Evolutionary conservation across 2,888 invertebrate genomes (phyloP).

Genomic region (Brachylomia viminalis): DNA sequence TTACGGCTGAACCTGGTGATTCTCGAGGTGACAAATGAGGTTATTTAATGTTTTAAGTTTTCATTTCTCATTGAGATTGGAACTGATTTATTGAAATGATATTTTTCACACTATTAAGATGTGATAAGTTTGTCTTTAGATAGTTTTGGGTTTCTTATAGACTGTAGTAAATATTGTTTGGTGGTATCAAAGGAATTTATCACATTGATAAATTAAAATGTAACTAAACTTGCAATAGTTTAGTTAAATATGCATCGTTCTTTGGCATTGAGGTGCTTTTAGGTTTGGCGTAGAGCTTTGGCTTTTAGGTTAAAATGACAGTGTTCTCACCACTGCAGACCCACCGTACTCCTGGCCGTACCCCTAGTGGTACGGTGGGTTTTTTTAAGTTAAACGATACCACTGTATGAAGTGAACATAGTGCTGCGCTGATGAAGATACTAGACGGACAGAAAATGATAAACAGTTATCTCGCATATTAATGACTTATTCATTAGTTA

Average conservation of each 20-base stretch:
- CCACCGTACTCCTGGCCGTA: too few relatives aligned
- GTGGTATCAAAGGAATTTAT: not conserved
- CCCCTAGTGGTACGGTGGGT: too few relatives aligned
- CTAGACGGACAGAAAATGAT: too few relatives aligned
- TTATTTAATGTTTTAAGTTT: slow-evolving; percentile 38
- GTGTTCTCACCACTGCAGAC: too few relatives aligned
- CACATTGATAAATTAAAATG: slow-evolving; percentile 6
- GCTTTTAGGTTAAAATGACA: not conserved
- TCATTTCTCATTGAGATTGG: slow-evolving; percentile 41
- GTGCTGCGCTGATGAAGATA: too few relatives aligned
- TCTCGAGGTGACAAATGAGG: slow-evolving; percentile 39
- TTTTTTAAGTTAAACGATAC: too few relatives aligned
- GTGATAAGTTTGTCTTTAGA: slow-evolving; percentile 28
- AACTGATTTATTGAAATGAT: slow-evolving; percentile 41
- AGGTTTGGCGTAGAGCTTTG: too few relatives aligned
- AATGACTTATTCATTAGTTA: too few relatives aligned
- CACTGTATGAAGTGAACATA: too few relatives aligned
- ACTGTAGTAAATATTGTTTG: slow-evolving; percentile 16
- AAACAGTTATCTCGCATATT: too few relatives aligned
- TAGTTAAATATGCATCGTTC: not conserved
- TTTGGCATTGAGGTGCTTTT: too few relatives aligned
- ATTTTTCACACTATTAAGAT: slow-evolving; percentile 29
- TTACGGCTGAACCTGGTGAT: slow-evolving; percentile 41
- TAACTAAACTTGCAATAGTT: too few relatives aligned
- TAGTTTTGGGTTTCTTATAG: slow-evolving; percentile 8